A percentile compares a stretch with the other conserved stretches of the same genome.
phyloP scores from a whole-genome alignment of 2,888 invertebrate genomes.

The Gastracanthus pulcherrimus region DNA sequence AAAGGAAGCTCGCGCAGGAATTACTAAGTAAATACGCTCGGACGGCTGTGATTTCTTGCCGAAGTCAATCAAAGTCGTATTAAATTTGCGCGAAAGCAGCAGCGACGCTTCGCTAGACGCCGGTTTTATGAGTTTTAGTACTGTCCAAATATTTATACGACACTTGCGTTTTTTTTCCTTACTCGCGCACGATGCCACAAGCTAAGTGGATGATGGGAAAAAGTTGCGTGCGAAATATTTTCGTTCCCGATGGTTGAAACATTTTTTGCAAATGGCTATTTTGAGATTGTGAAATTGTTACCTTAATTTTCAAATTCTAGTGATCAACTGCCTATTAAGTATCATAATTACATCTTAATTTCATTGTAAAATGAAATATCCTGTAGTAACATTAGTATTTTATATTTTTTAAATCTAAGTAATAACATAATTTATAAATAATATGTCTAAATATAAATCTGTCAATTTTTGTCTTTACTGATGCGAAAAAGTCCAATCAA shows the following conservation, averaged over 20 bases:
- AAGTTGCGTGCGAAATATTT: neutral
- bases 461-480: too few relatives aligned
- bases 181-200: neutral
- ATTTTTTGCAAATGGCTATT: too few relatives aligned
- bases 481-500: too few relatives aligned
- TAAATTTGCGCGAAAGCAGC: conserved; percentile 30
- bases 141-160: conserved; percentile 43
- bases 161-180: neutral
- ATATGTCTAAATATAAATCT: too few relatives aligned
- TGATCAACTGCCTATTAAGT: too few relatives aligned
- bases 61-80: conserved; percentile 52
- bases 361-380: too few relatives aligned
- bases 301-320: too few relatives aligned
- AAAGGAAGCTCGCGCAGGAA: conserved; percentile 8
- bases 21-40: conserved; percentile 38
- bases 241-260: neutral
- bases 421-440: too few relatives aligned
- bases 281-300: too few relatives aligned
- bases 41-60: conserved; percentile 17
- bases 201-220: conserved; percentile 9
- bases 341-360: too few relatives aligned
- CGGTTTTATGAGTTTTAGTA: conserved; percentile 36
- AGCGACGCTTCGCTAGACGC: neutral
- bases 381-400: too few relatives aligned
- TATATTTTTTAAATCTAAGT: too few relatives aligned